Percentiles rank a stretch among this genome's conserved stretches.
These are phyloP conservation scores for Carposina sasakii DNA, from an alignment of 1,140 invertebrate species.

Conservation along the genomic window DNA sequence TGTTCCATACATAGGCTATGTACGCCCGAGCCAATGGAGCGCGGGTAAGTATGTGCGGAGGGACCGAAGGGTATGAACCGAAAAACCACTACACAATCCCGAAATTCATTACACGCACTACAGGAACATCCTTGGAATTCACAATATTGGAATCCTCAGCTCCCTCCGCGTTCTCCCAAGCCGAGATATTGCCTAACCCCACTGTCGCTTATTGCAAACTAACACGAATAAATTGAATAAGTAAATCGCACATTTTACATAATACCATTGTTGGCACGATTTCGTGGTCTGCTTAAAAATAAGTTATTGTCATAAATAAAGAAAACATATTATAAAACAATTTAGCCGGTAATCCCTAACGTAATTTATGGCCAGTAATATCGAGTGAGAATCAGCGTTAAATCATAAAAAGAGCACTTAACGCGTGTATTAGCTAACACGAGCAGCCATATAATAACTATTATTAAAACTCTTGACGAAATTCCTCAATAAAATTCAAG, in stretches of 20 bases:
- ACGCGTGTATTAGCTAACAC: constrained; percentile 50
- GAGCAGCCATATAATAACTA: constrained; percentile 61
- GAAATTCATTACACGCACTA: constrained; percentile 65
- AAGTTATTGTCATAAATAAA: constrained; percentile 40
- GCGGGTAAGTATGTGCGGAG: constrained; percentile 36
- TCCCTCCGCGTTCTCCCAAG: constrained; percentile 21
- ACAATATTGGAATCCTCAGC: constrained; percentile 65
- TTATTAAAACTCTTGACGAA: constrained; percentile 55
- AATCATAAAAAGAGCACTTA: constrained; percentile 60
- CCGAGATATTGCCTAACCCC: constrained; percentile 46
- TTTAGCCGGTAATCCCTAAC: constrained; percentile 42
- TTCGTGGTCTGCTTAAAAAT: too few relatives aligned
- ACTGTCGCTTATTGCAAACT: constrained; percentile 41
- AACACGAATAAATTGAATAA: constrained; percentile 39
- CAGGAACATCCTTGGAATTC: constrained; percentile 65
- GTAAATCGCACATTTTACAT: constrained; percentile 36
- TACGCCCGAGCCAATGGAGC: constrained; percentile 44
- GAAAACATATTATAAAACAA: constrained; percentile 61
- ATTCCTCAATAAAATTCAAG: constrained; percentile 41
- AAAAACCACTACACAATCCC: constrained; percentile 67
- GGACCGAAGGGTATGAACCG: constrained; percentile 37
- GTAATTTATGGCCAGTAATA: constrained; percentile 54
- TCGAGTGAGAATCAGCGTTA: constrained; percentile 46
- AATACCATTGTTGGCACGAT: too few relatives aligned
- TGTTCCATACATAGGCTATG: constrained; percentile 26